Conservation (phyloP, 2,797 vertebrate genomes). For the Myotis daubentonii region DNA sequence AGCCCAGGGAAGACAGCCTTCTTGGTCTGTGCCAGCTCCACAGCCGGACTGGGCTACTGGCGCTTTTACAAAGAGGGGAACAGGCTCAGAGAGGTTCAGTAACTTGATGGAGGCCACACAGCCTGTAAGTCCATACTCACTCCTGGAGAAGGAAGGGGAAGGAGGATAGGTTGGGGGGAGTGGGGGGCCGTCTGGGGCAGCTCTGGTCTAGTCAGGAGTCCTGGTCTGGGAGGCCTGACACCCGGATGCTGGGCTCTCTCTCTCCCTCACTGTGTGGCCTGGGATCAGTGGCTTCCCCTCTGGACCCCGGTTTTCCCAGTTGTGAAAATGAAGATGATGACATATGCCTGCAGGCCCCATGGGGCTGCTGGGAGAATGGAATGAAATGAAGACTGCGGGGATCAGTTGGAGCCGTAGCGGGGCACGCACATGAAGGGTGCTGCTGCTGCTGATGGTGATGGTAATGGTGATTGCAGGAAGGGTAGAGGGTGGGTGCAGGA, state of each 20-base stretch:
- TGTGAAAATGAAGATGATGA: not conserved
- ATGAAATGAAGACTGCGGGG: not conserved
- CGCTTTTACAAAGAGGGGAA: not conserved
- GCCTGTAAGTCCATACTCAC: not conserved
- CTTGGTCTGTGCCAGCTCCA: not conserved
- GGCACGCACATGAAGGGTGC: fast-evolving
- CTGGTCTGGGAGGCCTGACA: not conserved
- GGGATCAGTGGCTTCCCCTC: not conserved
- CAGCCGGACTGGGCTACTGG: fast-evolving
- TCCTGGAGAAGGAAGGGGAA: not conserved
- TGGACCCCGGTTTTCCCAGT: not conserved
- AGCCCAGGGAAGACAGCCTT: not conserved
- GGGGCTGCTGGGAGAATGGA: not conserved
- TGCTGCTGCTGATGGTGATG: not conserved
- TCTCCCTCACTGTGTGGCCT: not conserved
- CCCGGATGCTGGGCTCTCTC: not conserved
- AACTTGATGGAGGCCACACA: not conserved
- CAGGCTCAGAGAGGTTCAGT: not conserved
- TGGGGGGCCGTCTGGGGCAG: not conserved
- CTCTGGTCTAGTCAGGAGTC: not conserved
- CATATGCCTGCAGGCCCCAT: fast-evolving
- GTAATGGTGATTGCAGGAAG: not conserved
- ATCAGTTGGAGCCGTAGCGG: not conserved
- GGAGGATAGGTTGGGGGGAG: not conserved
- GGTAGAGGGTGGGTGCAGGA: not conserved